phyloP scores from a whole-genome alignment of 2,888 invertebrate species.

The Anaspis maculata region DNA sequence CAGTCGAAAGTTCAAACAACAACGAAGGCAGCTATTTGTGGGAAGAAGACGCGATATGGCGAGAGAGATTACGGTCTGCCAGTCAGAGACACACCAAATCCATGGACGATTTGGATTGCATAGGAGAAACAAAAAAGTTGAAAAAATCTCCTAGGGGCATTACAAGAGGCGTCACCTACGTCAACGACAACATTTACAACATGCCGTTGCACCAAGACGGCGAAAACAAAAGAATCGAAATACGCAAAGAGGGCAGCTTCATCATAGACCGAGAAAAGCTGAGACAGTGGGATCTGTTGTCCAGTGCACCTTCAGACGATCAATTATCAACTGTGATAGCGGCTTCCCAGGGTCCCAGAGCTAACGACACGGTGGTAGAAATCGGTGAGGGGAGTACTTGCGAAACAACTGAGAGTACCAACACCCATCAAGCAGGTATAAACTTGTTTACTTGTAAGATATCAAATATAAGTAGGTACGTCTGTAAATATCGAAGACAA shows the following conservation, averaged over 20 bases:
- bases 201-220: conserved; percentile 43
- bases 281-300: conserved; percentile 83
- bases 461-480: conserved; percentile 8
- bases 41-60: conserved; percentile 78
- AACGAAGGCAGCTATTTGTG: conserved; percentile 64
- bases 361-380: conserved; percentile 35
- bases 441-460: conserved; percentile 20
- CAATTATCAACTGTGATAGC: conserved; percentile 24
- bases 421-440: conserved; percentile 35
- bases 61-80: conserved; percentile 68
- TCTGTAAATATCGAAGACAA: conserved; percentile 11
- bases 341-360: conserved; percentile 28
- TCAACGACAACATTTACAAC: conserved; percentile 60
- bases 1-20: conserved; percentile 3
- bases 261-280: conserved; percentile 74
- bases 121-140: conserved; percentile 31
- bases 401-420: conserved; percentile 26
- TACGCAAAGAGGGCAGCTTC: conserved; percentile 36
- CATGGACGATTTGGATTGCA: conserved; percentile 68
- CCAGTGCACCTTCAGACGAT: conserved; percentile 53
- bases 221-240: conserved; percentile 40
- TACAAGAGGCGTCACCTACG: conserved; percentile 68
- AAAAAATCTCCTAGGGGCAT: conserved; percentile 39
- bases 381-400: conserved; percentile 27
- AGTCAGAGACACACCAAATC: conserved; percentile 76